Conservation (phyloP, 1,140 invertebrate species). For the Portunus trituberculatus region DNA sequence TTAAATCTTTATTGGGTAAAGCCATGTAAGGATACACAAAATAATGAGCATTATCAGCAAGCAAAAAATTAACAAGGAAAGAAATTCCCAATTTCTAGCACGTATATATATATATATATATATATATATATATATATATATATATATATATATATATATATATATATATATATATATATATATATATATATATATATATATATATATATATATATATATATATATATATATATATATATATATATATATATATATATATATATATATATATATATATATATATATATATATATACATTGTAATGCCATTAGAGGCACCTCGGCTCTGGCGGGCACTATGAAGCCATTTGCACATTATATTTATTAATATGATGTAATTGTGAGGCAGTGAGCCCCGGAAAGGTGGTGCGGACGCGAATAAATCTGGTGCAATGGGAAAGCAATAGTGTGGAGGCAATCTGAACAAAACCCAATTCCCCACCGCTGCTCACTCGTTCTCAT, state of each 20-base stretch:
- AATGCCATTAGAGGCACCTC: neutral
- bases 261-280: slow-evolving; percentile 58
- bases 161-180: slow-evolving; percentile 56
- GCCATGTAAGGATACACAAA: too few species aligned
- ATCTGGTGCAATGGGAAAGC: too few species aligned
- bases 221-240: slow-evolving; percentile 58
- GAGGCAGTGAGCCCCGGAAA: neutral
- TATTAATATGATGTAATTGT: neutral
- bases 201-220: slow-evolving; percentile 53
- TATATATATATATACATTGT: slow-evolving; percentile 50
- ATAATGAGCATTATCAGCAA: too few species aligned
- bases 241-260: slow-evolving; percentile 56
- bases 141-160: slow-evolving; percentile 56
- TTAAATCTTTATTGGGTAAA: too few species aligned
- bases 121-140: slow-evolving; percentile 55
- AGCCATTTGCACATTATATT: neutral
- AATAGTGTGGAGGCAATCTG: neutral
- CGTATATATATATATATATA: slow-evolving; percentile 34
- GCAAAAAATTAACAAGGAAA: too few species aligned
- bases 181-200: slow-evolving; percentile 52
- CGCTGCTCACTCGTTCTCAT: neutral
- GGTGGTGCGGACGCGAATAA: too few species aligned
- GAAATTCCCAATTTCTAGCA: too few species aligned
- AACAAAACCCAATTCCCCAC: neutral
- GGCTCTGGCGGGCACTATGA: neutral